Conservation (phyloP, 1,140 invertebrate genomes). For the Drosophila chauvacae region DNA sequence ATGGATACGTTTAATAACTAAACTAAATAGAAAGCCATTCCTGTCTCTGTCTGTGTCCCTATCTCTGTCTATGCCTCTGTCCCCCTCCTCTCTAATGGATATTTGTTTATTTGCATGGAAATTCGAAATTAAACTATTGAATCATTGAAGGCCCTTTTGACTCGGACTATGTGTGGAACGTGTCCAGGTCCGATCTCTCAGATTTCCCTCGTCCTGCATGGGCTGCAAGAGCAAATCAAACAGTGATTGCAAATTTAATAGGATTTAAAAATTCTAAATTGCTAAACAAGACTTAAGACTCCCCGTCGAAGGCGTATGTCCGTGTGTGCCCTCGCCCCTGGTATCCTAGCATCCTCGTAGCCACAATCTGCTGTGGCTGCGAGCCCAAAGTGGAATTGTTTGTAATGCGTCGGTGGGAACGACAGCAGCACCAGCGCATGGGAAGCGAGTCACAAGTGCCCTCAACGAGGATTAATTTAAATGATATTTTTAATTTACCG, state of each 20-base stretch:
- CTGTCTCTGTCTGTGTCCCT: neutral
- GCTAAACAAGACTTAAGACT: conserved; percentile 68
- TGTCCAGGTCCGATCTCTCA: conserved; percentile 22
- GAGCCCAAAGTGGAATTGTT: conserved; percentile 77
- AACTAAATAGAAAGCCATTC: conserved; percentile 71
- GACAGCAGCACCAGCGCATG: conserved; percentile 18
- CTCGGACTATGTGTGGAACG: conserved; percentile 37
- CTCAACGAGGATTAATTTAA: conserved; percentile 71
- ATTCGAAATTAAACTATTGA: conserved; percentile 73
- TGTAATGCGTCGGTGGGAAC: conserved; percentile 70
- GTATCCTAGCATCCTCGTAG: conserved; percentile 24
- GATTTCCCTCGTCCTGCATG: conserved; percentile 23
- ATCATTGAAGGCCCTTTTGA: conserved; percentile 73
- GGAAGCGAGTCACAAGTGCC: conserved; percentile 27
- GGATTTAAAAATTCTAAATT: conserved; percentile 79
- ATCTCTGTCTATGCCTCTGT: neutral
- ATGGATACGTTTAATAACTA: conserved; percentile 78
- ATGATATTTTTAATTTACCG: conserved; percentile 69
- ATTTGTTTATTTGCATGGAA: conserved; percentile 67
- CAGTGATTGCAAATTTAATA: conserved; percentile 75
- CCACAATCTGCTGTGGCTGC: conserved; percentile 75
- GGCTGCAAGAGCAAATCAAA: conserved; percentile 66
- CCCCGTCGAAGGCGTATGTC: conserved; percentile 21
- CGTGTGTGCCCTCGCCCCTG: conserved; percentile 14
- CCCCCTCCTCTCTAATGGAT: conserved; percentile 26